Evolutionary conservation across 2,797 vertebrate species (phyloP).

Genomic region (Lithobates sylvaticus): DNA sequence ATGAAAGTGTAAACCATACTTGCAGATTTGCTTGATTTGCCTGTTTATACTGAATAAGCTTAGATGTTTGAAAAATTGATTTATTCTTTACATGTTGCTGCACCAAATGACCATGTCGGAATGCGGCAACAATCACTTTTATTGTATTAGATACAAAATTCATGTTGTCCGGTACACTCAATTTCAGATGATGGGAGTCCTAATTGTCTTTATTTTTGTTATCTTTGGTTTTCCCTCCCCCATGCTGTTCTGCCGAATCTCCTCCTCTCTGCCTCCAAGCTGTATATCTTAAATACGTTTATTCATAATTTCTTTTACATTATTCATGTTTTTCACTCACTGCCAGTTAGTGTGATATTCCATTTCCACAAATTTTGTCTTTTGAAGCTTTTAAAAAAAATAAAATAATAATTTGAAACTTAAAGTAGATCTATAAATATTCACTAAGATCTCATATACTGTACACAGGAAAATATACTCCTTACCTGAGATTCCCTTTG

Average conservation of each 20-base stretch:
- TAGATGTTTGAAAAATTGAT: too few relatives aligned
- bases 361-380: neutral
- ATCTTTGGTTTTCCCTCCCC: neutral
- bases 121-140: too few relatives aligned
- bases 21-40: too few relatives aligned
- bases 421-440: neutral
- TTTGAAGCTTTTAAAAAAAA: neutral
- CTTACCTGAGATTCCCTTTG: too few relatives aligned
- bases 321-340: conserved; percentile 6
- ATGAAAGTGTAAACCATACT: too few relatives aligned
- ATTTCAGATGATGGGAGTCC: neutral
- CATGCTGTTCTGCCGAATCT: neutral
- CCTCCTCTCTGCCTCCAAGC: neutral
- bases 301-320: neutral
- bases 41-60: too few relatives aligned
- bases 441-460: too few relatives aligned
- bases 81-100: too few relatives aligned
- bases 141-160: too few relatives aligned
- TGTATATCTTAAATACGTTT: neutral
- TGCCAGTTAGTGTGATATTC: neutral
- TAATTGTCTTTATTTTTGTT: neutral
- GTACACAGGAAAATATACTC: too few relatives aligned
- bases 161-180: neutral
- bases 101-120: too few relatives aligned
- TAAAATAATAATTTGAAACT: neutral